These are phyloP conservation scores for Ridgeia piscesae DNA, from an alignment of 1,140 invertebrate genomes.

Conservation along the genomic window DNA sequence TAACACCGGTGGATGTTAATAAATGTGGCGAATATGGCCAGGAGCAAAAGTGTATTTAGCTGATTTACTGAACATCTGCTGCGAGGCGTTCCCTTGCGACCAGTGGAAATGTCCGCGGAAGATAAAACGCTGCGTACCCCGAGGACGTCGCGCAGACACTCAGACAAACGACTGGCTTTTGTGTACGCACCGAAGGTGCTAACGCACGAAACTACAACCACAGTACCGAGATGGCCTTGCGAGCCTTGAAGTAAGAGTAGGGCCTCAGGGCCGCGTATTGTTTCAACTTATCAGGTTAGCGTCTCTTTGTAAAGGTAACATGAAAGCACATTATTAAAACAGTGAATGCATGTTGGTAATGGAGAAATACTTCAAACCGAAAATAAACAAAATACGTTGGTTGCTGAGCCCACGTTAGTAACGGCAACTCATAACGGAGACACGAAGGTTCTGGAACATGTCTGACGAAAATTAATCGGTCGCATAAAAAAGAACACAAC, in stretches of 20 bases:
- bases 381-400: not conserved
- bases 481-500: not conserved
- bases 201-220: not conserved
- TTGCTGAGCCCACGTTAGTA: not conserved
- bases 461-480: not conserved
- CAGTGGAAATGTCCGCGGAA: not conserved
- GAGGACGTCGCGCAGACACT: not conserved
- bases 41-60: not conserved
- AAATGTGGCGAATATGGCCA: not conserved
- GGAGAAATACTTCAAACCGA: not conserved
- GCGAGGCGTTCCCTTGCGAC: not conserved
- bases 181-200: not conserved
- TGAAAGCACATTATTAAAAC: not conserved
- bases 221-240: not conserved
- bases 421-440: not conserved
- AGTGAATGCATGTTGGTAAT: not conserved
- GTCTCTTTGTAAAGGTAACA: not conserved
- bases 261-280: not conserved
- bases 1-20: not conserved
- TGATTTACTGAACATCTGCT: not conserved
- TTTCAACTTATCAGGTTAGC: not conserved
- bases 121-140: not conserved
- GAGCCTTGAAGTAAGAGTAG: too few relatives aligned
- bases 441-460: not conserved
- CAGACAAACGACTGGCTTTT: not conserved